phyloP scores from a whole-genome alignment of 2,888 invertebrate genomes.

The Sphaerophoria taeniata region DNA sequence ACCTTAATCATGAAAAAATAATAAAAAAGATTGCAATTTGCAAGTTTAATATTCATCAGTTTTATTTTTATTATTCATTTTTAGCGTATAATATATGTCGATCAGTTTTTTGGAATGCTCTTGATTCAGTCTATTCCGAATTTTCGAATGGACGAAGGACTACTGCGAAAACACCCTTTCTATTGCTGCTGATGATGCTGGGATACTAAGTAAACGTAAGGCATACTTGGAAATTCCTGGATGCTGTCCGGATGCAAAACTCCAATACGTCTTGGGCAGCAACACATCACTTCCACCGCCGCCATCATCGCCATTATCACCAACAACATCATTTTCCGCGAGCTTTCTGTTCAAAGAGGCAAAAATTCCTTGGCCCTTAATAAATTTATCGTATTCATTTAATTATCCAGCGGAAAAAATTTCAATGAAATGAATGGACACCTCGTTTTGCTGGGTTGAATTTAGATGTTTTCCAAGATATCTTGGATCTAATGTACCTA shows the following conservation, averaged over 20 bases:
- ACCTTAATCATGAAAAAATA: too few relatives aligned
- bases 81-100: background rate
- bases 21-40: too few relatives aligned
- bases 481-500: slow-evolving; percentile 10
- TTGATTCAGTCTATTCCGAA: background rate
- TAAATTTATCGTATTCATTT: slow-evolving; percentile 10
- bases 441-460: background rate
- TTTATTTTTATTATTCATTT: slow-evolving; percentile 5
- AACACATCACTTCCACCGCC: background rate
- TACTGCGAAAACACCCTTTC: slow-evolving; percentile 26
- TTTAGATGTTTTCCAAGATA: slow-evolving; percentile 2
- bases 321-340: background rate
- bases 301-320: background rate
- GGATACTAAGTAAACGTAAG: slow-evolving; percentile 32
- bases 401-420: slow-evolving; percentile 10
- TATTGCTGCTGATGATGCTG: slow-evolving; percentile 32
- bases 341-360: background rate
- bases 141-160: slow-evolving; percentile 33
- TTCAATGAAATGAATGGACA: slow-evolving; percentile 6
- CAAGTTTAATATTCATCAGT: slow-evolving; percentile 2
- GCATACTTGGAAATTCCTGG: slow-evolving; percentile 32
- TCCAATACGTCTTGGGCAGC: background rate
- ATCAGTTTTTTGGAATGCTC: slow-evolving; percentile 8
- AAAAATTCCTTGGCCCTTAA: background rate
- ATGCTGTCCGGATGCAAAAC: slow-evolving; percentile 40